Conservation (phyloP, 2,113 vertebrate species). For the Gallinago jamesoni region DNA sequence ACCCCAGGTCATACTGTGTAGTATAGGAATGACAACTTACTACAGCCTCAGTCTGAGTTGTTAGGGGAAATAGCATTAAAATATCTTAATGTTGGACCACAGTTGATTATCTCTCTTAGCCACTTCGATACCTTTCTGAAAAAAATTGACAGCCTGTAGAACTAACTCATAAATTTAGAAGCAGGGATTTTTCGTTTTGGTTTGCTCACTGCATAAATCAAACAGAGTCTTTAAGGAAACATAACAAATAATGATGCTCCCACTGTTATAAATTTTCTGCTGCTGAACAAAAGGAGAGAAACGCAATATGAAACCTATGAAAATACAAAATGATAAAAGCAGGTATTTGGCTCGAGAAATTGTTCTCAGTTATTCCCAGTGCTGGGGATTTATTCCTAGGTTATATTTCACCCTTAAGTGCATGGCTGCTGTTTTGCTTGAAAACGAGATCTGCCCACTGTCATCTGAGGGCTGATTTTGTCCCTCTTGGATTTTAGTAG, state of each 20-base stretch:
- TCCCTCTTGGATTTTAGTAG: constrained; percentile 11
- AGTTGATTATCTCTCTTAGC: background rate
- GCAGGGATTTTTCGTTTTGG: constrained; percentile 1
- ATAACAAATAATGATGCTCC: constrained; percentile 5
- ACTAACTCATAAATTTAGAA: constrained; percentile 9
- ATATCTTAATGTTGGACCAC: background rate
- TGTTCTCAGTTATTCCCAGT: background rate
- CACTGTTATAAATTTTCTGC: constrained; percentile 40
- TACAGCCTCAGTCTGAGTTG: background rate
- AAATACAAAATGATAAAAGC: constrained; percentile 32
- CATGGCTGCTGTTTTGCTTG: constrained; percentile 5
- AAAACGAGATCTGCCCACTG: background rate
- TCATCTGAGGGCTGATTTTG: background rate
- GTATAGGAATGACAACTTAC: background rate
- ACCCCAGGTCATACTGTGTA: background rate
- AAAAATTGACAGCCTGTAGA: constrained; percentile 17
- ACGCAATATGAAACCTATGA: background rate
- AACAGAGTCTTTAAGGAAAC: constrained; percentile 24
- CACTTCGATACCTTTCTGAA: background rate
- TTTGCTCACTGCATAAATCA: constrained; percentile 33
- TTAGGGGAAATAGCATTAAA: background rate
- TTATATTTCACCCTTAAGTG: constrained; percentile 9
- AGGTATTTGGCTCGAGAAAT: constrained; percentile 8
- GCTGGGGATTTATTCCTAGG: background rate
- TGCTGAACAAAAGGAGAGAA: constrained; percentile 18